A percentile compares a stretch with the other conserved stretches of the same genome.
phyloP scores from a whole-genome alignment of 2,888 invertebrate genomes.

The Tetanocera ferruginea region DNA sequence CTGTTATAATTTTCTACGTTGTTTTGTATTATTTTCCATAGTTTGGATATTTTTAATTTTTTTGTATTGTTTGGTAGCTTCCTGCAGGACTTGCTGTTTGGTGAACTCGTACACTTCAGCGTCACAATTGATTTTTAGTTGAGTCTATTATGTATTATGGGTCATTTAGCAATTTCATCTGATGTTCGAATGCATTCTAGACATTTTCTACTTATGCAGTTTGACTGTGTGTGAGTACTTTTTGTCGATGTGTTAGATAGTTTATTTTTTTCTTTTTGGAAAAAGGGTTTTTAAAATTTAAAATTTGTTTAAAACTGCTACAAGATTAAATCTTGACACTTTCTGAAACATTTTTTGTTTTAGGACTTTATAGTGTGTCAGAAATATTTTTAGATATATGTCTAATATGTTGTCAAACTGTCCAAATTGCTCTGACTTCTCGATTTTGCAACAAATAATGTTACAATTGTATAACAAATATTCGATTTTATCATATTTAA shows the following conservation, averaged over 20 bases:
- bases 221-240: neutral
- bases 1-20: neutral
- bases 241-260: neutral
- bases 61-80: neutral
- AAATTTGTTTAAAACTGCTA: too few relatives aligned
- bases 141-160: conserved; percentile 49
- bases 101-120: conserved; percentile 9
- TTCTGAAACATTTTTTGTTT: too few relatives aligned
- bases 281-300: too few relatives aligned
- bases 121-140: conserved; percentile 41
- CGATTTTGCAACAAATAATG: too few relatives aligned
- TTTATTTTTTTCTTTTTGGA: neutral
- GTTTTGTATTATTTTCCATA: neutral
- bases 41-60: neutral
- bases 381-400: too few relatives aligned
- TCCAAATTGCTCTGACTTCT: too few relatives aligned
- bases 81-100: neutral
- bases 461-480: too few relatives aligned
- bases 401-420: too few relatives aligned
- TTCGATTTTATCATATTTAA: too few relatives aligned
- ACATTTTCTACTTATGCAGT: neutral
- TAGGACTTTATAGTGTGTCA: too few relatives aligned
- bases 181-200: conserved; percentile 35
- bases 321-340: too few relatives aligned
- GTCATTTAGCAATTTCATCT: conserved; percentile 55